Conservation (phyloP, 2,113 vertebrate species). For the Galbula dea region DNA sequence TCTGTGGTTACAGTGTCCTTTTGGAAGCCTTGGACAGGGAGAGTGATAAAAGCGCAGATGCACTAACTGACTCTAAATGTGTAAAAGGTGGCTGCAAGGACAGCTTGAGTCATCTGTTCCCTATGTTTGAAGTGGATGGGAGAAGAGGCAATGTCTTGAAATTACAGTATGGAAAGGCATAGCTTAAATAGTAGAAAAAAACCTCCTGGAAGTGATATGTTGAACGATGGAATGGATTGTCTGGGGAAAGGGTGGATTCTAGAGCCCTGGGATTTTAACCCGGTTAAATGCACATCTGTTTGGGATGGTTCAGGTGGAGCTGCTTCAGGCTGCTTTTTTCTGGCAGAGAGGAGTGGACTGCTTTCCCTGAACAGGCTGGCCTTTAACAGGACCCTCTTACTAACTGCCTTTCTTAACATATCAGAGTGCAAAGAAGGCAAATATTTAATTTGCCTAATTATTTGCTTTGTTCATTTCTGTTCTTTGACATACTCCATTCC, state of each 20-base stretch:
- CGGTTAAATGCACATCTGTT: neutral
- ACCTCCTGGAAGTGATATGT: neutral
- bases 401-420: neutral
- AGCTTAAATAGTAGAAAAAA: neutral
- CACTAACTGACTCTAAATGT: neutral
- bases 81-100: neutral
- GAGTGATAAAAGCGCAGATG: neutral
- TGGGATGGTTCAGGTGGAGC: conserved; percentile 27
- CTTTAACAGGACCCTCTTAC: neutral
- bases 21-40: neutral
- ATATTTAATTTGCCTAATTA: conserved; percentile 27
- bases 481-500: neutral
- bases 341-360: neutral
- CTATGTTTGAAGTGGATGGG: neutral
- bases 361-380: neutral
- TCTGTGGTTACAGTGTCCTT: neutral
- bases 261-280: neutral
- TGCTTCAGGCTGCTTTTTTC: conserved; percentile 15
- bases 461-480: neutral
- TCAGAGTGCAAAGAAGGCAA: neutral
- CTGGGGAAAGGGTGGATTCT: conserved; percentile 34
- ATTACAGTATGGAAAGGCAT: neutral
- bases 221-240: conserved; percentile 7
- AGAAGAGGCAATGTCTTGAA: neutral
- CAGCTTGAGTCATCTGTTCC: neutral